Evolutionary conservation across 2,113 vertebrate species (phyloP).

Genomic region (Albula glossodonta): DNA sequence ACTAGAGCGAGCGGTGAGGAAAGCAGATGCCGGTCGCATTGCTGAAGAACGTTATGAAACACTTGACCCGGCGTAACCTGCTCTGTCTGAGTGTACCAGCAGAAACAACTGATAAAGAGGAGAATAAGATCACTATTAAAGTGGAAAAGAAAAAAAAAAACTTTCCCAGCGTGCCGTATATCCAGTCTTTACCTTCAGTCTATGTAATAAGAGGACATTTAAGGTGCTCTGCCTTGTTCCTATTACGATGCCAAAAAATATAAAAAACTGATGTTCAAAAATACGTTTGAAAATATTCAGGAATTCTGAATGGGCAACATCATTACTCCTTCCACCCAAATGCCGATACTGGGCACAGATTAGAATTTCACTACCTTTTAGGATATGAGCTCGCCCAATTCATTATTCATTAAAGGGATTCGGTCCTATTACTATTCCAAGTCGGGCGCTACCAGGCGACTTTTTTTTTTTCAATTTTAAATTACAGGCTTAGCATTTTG

Average conservation of each 20-base stretch:
- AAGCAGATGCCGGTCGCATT: background rate
- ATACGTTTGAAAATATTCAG: background rate
- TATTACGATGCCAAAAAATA: background rate
- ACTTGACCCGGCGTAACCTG: constrained; percentile 40
- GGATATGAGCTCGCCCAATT: background rate
- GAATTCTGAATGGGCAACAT: background rate
- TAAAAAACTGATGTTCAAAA: background rate
- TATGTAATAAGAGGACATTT: background rate
- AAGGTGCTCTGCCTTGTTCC: background rate
- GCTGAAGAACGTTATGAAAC: constrained; percentile 41
- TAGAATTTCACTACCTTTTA: background rate
- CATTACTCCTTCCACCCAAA: background rate
- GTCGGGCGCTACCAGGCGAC: background rate
- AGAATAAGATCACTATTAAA: constrained; percentile 36
- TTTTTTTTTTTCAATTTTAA: background rate
- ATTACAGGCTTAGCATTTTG: background rate
- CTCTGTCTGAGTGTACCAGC: constrained; percentile 27
- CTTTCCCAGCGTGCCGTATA: background rate
- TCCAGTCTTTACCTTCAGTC: background rate
- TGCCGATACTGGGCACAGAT: background rate
- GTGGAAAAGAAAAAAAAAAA: constrained; percentile 12
- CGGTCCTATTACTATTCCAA: background rate
- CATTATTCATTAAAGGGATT: background rate
- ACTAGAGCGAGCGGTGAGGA: background rate
- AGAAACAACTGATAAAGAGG: constrained; percentile 40